Conservation (phyloP, 1,140 invertebrate species). For the Brachionus manjavacas region DNA sequence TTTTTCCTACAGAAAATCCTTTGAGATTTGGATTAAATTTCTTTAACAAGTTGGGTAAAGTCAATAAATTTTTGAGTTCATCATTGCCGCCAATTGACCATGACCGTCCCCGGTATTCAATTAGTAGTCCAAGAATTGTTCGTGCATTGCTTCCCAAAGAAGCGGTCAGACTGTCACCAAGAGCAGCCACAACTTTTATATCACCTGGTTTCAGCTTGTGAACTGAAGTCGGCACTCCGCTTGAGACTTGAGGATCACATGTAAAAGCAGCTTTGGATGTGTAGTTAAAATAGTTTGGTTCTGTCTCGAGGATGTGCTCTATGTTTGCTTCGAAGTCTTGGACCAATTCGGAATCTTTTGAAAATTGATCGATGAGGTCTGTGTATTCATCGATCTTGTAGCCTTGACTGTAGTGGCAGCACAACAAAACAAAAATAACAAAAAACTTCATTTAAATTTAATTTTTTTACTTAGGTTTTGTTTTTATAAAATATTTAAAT, state of each 20-base stretch:
- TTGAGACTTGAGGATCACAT: neutral
- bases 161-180: constrained; percentile 68
- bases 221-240: constrained; percentile 49
- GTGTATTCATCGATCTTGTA: neutral
- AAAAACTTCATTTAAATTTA: neutral
- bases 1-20: constrained; percentile 47
- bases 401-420: neutral
- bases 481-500: neutral
- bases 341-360: neutral
- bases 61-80: neutral
- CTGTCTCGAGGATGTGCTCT: neutral
- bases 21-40: constrained; percentile 53
- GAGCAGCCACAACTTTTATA: constrained; percentile 70
- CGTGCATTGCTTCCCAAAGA: neutral
- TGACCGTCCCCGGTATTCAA: constrained; percentile 22
- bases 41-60: constrained; percentile 50
- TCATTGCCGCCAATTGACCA: constrained; percentile 41
- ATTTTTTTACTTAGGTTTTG: neutral
- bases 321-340: constrained; percentile 22
- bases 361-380: neutral
- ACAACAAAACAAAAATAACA: neutral
- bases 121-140: constrained; percentile 15
- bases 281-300: constrained; percentile 40
- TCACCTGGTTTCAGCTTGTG: constrained; percentile 68
- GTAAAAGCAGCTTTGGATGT: neutral